Evolutionary conservation across 1,140 invertebrate species (phyloP).

Genomic region (Conopomorpha cramerella): DNA sequence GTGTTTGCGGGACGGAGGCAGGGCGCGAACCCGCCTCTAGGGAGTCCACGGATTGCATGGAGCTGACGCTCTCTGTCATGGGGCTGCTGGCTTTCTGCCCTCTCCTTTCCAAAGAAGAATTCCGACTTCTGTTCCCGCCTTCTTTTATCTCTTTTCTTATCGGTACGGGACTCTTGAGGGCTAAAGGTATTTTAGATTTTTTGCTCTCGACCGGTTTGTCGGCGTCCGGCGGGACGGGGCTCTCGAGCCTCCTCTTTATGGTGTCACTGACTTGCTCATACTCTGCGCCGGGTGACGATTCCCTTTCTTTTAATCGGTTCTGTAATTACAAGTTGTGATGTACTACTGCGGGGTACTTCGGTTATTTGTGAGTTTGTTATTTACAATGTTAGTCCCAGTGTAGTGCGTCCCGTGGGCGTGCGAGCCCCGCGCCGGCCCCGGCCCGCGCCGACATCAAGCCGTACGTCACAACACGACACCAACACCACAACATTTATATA

Average conservation of each 20-base stretch:
- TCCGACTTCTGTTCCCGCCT: conserved; percentile 24
- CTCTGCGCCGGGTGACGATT: conserved; percentile 20
- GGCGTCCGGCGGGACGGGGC: conserved; percentile 21
- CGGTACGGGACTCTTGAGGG: conserved; percentile 41
- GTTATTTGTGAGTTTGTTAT: conserved; percentile 19
- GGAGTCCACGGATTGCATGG: conserved; percentile 19
- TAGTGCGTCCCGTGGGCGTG: no score
- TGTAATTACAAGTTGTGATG: no score
- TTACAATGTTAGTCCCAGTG: conserved; percentile 36
- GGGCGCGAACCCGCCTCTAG: conserved; percentile 13
- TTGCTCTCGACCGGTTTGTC: conserved; percentile 33
- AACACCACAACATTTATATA: conserved; percentile 29
- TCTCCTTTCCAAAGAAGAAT: conserved; percentile 25
- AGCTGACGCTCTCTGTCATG: background rate
- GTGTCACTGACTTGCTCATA: conserved; percentile 55
- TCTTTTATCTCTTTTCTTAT: conserved; percentile 38
- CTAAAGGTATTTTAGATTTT: conserved; percentile 45
- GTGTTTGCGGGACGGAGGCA: conserved; percentile 20
- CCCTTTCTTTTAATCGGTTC: no score
- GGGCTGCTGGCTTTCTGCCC: conserved; percentile 15
- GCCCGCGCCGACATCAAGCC: conserved; percentile 19
- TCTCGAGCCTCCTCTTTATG: conserved; percentile 51
- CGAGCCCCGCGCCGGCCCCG: conserved; percentile 4
- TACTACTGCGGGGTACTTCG: no score
- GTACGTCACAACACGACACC: conserved; percentile 18